phyloP scores from a whole-genome alignment of 1,140 invertebrate species.

The Pristionchus pacificus region DNA sequence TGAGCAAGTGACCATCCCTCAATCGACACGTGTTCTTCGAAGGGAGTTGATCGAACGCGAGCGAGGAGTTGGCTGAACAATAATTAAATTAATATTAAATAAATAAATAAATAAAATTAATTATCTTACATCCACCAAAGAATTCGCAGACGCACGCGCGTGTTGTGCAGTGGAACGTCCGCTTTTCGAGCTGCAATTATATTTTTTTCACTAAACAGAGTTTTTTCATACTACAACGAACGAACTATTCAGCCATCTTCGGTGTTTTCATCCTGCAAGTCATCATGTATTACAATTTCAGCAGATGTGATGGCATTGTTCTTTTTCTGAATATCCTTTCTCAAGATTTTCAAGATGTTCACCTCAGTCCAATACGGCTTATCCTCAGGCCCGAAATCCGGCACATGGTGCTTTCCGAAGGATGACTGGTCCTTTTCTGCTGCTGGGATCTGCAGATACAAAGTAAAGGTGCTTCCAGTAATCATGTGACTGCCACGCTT shows the following conservation, averaged over 20 bases:
- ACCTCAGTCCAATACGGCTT: conserved; percentile 19
- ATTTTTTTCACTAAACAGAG: not conserved
- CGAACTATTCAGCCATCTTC: not conserved
- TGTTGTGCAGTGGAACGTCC: not conserved
- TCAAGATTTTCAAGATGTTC: too few species aligned
- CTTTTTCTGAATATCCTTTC: too few species aligned
- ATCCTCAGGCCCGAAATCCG: conserved; percentile 13
- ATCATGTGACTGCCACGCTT: not conserved
- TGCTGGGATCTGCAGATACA: conserved; percentile 10
- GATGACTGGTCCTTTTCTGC: conserved; percentile 23
- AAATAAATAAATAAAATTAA: not conserved
- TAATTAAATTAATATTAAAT: not conserved
- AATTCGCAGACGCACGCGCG: not conserved
- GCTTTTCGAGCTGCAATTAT: not conserved
- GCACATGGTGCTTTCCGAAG: conserved; percentile 30
- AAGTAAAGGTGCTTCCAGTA: too few species aligned
- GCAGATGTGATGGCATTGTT: too few species aligned
- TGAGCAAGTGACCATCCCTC: not conserved
- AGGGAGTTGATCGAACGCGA: not conserved
- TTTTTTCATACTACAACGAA: not conserved
- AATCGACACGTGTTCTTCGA: not conserved
- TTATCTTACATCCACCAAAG: not conserved
- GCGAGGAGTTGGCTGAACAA: not conserved
- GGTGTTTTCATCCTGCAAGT: not conserved
- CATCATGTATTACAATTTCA: too few species aligned